Percentiles rank a stretch among this genome's conserved stretches.
Evolutionary conservation across 2,888 invertebrate species (phyloP).

Genomic region (Polydesmus complanatus): DNA sequence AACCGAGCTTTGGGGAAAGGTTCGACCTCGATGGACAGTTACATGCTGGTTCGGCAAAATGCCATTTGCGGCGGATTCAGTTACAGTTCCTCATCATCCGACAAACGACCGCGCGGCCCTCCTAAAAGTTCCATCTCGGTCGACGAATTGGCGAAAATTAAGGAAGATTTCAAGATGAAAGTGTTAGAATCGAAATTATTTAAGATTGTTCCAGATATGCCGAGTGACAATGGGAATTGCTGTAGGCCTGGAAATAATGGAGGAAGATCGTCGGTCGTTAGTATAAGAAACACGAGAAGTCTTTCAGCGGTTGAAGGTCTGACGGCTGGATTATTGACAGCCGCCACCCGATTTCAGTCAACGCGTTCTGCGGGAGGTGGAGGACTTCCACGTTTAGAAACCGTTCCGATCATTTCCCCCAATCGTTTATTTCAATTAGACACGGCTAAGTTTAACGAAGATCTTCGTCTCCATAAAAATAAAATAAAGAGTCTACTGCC

Average conservation of each 20-base stretch:
- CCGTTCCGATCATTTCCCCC: slow-evolving; percentile 8
- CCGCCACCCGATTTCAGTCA: neutral
- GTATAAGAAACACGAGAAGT: slow-evolving; percentile 1
- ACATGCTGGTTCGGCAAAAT: neutral
- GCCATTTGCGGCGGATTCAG: neutral
- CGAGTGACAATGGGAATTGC: neutral
- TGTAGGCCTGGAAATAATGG: neutral
- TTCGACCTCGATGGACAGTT: slow-evolving; percentile 6
- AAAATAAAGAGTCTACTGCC: neutral
- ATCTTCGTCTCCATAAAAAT: neutral
- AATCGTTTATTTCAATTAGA: neutral
- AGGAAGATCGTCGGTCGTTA: neutral
- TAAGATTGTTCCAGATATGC: slow-evolving; percentile 11
- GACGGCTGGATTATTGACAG: neutral
- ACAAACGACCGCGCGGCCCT: neutral
- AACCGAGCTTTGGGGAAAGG: neutral
- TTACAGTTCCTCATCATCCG: neutral
- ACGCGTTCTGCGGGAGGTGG: neutral
- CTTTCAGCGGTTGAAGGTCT: slow-evolving; percentile 8
- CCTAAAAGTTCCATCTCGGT: slow-evolving; percentile 11
- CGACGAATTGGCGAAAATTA: slow-evolving; percentile 9
- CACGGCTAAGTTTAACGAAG: neutral
- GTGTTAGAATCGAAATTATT: slow-evolving; percentile 5
- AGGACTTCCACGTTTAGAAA: slow-evolving; percentile 10
- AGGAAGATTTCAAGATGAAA: slow-evolving; percentile 9